These are phyloP conservation scores for Nomada lathburiana DNA, from an alignment of 2,888 invertebrate genomes.

Conservation along the genomic window DNA sequence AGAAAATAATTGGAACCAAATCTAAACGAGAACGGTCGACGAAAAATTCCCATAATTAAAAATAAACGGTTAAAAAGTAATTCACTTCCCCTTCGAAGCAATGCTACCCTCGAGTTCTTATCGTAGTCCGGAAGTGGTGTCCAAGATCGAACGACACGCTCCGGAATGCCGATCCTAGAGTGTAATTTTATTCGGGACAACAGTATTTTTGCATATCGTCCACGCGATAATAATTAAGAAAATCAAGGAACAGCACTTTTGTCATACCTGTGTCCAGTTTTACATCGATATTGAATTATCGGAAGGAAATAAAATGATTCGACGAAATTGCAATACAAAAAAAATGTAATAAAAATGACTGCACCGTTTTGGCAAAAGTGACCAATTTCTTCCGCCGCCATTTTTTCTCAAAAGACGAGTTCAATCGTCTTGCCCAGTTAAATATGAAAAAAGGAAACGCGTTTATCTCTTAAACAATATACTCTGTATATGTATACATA, in stretches of 20 bases:
- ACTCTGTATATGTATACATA: slow-evolving; percentile 38
- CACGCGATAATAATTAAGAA: not conserved
- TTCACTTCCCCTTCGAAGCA: slow-evolving; percentile 33
- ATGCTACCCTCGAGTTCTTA: slow-evolving; percentile 8
- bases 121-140: slow-evolving; percentile 34
- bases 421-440: slow-evolving; percentile 14
- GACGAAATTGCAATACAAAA: not conserved
- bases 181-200: slow-evolving; percentile 18
- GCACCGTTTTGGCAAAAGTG: slow-evolving; percentile 4
- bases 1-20: not conserved
- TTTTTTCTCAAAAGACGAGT: slow-evolving; percentile 4
- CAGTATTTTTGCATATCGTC: slow-evolving; percentile 37
- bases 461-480: slow-evolving; percentile 9
- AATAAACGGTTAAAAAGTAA: no score
- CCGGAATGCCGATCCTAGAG: slow-evolving; percentile 7
- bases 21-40: not conserved
- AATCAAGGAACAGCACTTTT: slow-evolving; percentile 12
- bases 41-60: not conserved
- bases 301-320: not conserved
- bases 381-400: slow-evolving; percentile 10
- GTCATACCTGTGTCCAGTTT: slow-evolving; percentile 7
- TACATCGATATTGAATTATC: slow-evolving; percentile 8
- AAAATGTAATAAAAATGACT: not conserved
- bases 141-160: slow-evolving; percentile 35
- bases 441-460: not conserved